Evolutionary conservation across 2,113 vertebrate species (phyloP).

Genomic region (Petroica traversi): DNA sequence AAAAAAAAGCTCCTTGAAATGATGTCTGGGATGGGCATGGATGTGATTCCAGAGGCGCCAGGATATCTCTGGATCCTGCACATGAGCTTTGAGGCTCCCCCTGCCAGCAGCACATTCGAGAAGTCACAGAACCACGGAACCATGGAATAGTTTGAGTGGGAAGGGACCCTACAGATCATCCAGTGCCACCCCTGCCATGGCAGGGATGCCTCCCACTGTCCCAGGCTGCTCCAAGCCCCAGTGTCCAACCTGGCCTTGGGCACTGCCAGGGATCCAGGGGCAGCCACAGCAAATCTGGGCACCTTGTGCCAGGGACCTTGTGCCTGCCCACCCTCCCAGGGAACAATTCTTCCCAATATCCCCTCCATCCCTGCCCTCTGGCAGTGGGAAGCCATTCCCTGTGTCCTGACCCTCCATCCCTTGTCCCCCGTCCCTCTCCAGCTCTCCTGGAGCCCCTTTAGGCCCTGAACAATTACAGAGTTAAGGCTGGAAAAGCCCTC

Average conservation of each 20-base stretch:
- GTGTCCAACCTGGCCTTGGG: neutral
- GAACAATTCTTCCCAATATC: neutral
- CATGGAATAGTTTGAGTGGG: neutral
- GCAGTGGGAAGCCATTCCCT: neutral
- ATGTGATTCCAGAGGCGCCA: neutral
- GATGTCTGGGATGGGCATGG: neutral
- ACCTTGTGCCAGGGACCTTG: neutral
- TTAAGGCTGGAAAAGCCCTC: neutral
- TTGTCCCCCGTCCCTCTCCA: neutral
- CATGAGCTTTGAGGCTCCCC: neutral
- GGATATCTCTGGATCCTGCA: neutral
- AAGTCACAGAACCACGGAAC: neutral
- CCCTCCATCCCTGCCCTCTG: neutral
- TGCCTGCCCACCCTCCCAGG: neutral
- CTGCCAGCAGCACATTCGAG: rapidly evolving
- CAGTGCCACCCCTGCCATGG: neutral
- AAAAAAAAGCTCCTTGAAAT: neutral
- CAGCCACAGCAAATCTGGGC: neutral
- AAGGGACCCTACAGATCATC: rapidly evolving
- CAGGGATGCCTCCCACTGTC: neutral
- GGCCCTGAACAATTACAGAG: neutral
- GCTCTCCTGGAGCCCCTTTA: neutral
- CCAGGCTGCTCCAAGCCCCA: neutral
- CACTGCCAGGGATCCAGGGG: neutral
- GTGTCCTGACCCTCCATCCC: neutral